Conservation (phyloP, 2,113 vertebrate species). For the Sprattus sprattus region DNA sequence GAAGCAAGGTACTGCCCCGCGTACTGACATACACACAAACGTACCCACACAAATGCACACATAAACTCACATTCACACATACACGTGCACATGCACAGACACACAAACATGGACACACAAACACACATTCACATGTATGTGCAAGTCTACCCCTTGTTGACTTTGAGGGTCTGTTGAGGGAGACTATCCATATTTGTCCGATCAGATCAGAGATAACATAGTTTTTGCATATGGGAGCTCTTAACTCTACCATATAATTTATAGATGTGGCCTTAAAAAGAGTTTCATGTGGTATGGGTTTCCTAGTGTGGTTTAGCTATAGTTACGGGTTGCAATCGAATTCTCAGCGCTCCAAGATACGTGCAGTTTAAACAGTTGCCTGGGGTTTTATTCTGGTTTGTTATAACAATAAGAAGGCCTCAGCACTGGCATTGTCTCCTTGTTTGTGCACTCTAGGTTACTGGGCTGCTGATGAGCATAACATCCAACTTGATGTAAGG, state of each 20-base stretch:
- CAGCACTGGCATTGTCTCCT: background rate
- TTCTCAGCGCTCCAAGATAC: background rate
- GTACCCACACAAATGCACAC: no score
- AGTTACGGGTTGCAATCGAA: background rate
- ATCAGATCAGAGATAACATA: background rate
- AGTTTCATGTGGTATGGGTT: background rate
- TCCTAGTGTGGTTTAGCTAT: background rate
- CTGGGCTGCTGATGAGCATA: background rate
- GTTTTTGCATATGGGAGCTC: background rate
- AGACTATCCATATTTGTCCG: background rate
- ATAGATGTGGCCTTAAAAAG: background rate
- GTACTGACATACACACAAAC: background rate
- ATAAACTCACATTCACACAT: background rate
- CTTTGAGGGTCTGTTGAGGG: background rate
- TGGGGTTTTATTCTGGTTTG: background rate
- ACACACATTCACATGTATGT: background rate
- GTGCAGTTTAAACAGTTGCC: background rate
- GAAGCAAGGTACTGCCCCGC: background rate
- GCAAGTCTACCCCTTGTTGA: background rate
- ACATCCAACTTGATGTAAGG: background rate
- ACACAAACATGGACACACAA: background rate
- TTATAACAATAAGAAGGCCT: background rate
- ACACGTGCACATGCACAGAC: background rate
- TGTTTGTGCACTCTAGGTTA: background rate
- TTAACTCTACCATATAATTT: background rate